Evolutionary conservation across 2,888 invertebrate genomes (phyloP).

Genomic region (Polydrusus pterygomalis): DNA sequence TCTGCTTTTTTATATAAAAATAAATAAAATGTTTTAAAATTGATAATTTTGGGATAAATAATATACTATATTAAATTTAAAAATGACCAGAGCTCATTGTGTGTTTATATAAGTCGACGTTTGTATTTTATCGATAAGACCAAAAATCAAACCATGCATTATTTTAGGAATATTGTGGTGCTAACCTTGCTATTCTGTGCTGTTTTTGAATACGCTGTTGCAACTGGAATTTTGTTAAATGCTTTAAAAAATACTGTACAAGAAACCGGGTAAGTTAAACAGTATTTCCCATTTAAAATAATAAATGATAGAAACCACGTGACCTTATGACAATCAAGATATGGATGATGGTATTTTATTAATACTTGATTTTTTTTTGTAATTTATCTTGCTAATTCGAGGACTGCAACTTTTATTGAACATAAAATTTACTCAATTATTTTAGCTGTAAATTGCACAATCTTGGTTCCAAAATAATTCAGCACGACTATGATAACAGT

Average conservation of each 20-base stretch:
- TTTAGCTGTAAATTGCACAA: constrained; percentile 12
- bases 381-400: too few relatives aligned
- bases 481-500: neutral
- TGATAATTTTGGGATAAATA: constrained; percentile 2
- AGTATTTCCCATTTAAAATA: too few relatives aligned
- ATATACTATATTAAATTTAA: neutral
- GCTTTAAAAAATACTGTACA: constrained; percentile 1
- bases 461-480: constrained; percentile 13
- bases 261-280: neutral
- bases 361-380: too few relatives aligned
- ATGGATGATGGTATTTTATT: too few relatives aligned
- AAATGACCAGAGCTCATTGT: neutral
- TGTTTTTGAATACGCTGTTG: neutral
- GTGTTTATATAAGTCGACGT: neutral
- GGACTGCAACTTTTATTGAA: neutral
- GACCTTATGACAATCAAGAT: too few relatives aligned
- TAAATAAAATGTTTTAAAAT: neutral
- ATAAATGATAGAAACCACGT: too few relatives aligned
- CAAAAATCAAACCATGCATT: neutral
- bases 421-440: neutral
- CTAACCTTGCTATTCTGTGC: neutral
- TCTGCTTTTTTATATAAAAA: neutral
- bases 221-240: neutral
- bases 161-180: neutral
- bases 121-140: neutral